Percentiles rank a stretch among this genome's conserved stretches.
phyloP scores from a whole-genome alignment of 2,797 vertebrate genomes.

The Clarias pachynema region DNA sequence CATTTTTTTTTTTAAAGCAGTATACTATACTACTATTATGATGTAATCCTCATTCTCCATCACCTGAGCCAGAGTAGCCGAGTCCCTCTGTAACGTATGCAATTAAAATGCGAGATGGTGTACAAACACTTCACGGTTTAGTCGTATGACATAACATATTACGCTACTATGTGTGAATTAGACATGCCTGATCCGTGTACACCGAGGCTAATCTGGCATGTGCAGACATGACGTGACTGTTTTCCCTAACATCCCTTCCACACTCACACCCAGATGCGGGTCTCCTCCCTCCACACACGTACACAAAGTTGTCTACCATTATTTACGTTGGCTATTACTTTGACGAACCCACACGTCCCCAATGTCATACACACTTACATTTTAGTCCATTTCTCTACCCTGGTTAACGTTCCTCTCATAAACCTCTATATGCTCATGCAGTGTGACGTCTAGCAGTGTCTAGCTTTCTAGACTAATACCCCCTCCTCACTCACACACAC shows the following conservation, averaged over 20 bases:
- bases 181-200: slow-evolving; percentile 33
- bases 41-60: neutral
- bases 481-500: neutral
- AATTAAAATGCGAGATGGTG: neutral
- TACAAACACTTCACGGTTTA: neutral
- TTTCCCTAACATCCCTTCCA: slow-evolving; percentile 29
- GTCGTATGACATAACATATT: neutral
- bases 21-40: neutral
- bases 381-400: neutral
- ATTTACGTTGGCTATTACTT: neutral
- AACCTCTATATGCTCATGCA: neutral
- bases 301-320: neutral
- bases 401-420: neutral
- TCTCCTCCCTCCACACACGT: slow-evolving; percentile 6
- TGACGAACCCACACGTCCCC: neutral
- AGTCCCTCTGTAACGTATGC: neutral
- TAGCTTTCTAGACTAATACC: slow-evolving; percentile 37
- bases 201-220: slow-evolving; percentile 33
- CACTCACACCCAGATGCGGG: slow-evolving; percentile 10
- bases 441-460: slow-evolving; percentile 27
- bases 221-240: slow-evolving; percentile 50
- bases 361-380: neutral
- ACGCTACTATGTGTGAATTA: slow-evolving; percentile 7
- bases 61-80: neutral
- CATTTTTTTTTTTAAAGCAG: neutral